Base-by-base conservation (phyloP, 2,888 invertebrate genomes). In the Melinaea marsaeus region DNA sequence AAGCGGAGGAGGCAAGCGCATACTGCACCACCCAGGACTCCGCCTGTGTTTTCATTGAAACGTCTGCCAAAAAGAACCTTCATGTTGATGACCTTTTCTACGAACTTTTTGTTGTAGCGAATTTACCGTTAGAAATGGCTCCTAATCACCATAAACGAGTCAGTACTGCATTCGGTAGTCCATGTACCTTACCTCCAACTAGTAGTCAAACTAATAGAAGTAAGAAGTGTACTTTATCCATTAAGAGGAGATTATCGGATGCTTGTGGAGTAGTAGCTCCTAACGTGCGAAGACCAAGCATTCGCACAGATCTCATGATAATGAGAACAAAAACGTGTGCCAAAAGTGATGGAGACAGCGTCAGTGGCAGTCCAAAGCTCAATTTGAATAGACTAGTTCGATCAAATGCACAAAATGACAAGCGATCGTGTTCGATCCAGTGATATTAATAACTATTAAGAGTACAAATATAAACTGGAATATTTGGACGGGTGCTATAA, bases 221-320 rank as follows among this genome's bases (percentile, higher is more conserved):
- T 77, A 95, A 95, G 79, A 94, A 94, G 83, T 94, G 95, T 75
- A 95, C 95, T 3, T 89, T 97, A 61, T 95, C 96, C 56, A 95
- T 97, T 69, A 95, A 96, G 74, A 91, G 96, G 65, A 92, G 96
- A 60, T 87, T 96, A 72, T 96, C 96, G 70, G 97, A 97, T 78
- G 97, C 97, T 2, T 96, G 96, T 77, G 97, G 97, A 4, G 96
- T 96, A 5, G 95, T 97, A 32, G 95, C 96, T n/a, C 96, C 96
- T 2, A 96, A 96, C 79, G 97, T 95, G 0, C 91, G 97, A 60
- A 91, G 97, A 56, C 97, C 97, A 45, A 96, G 96, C 83, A 96
- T 97, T 71, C 92, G 97, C 68, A 97, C 97, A 5, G 97, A 97
- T 82, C 92, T 97, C 72, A 95, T 96, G 93, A 95, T 96, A 75